Evolutionary conservation across 2,888 invertebrate genomes (phyloP), one percentile per base, ranked within the genome.

Genomic region (Phalera bucephala): DNA sequence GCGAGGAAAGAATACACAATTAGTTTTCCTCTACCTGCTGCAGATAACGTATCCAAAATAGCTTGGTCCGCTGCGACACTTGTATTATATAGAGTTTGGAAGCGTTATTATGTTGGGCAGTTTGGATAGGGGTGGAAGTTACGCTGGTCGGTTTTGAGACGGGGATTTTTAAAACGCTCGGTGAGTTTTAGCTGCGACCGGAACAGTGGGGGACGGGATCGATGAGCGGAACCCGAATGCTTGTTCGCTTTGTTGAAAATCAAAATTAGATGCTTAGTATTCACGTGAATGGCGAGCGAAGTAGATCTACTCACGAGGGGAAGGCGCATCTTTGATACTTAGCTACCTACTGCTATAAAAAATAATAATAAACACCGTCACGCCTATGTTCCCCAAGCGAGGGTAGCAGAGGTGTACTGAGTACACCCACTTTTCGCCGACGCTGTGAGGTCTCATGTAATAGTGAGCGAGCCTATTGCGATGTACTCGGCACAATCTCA

Each of bases 1-100:
- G 81, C 88, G 85, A 85, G 87, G 83, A 88, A 89, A 88, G 89
- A 89, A 89, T 89, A 89, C 89, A 86, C 84, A 89, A 89, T 89
- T 89, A 89, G 89, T 79, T 84, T 70, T 73, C 73, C 72, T 73
- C 85, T 88, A 89, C 88, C 88, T 88, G 88, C 82, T 81, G 76
- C 67, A 80, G 78, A 82, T 80, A 80, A 79, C 74, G 75, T 73
- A 79, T 71, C 87, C 86, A 86, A 72, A 62, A 50, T 69, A 72
- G 52, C 39, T 38, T 63, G 77, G 72, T 41, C 79, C 53, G 38
- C 50, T 64, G 60, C 64, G 62, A 54, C 60, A 63, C 64, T 68
- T 59, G 60, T 51, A 51, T 38, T 15, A 11, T 47, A 36, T 45
- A 42, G 33, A 28, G 41, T 52, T 47, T 45, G 32, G 53, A 47